Evolutionary conservation across 1,140 invertebrate genomes (phyloP), one percentile per base, ranked within the genome.

Genomic region (Heliconius himera): DNA sequence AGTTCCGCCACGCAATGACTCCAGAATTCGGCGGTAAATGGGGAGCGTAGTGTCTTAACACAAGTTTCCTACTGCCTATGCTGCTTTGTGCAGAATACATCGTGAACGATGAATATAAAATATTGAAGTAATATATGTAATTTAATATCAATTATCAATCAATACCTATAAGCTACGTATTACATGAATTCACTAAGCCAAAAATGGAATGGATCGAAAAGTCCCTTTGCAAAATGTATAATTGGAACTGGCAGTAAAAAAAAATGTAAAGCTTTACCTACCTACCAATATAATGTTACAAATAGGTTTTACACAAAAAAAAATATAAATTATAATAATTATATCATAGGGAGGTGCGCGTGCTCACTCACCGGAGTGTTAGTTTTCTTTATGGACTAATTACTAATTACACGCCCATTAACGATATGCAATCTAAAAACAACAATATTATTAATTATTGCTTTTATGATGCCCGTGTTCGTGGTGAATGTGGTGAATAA

Each of bases 361-460:
- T 88, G 88, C 85, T 89, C 89, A 90, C 83, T 60, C 82, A 90
- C 85, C 90, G 83, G 89, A 85, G 82, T 84, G 86, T 86, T 76
- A 84, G 83, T 90, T 89, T 86, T 81, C 81, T 91, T 92, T 89
- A 91, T 89, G 87, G 89, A 89, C 89, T 89, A 91, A 90, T 93
- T 90, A 92, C 87, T 90, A 89, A 89, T 89, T 89, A 91, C 82
- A 80, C 78, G 74, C 83, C 80, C 80, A 82, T 78, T 81, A 83
- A 78, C 77, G 90, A 93, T 93, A 91, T 81, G 83, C 87, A 85
- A 90, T 92, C 91, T 92, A 90, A 89, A 90, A 89, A 92, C 88
- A 91, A 91, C 88, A 88, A 79, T 85, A 82, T 88, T 89, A 90
- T 90, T 90, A 92, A 94, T 91, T 88, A 90, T 85, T 88, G 91